Evolutionary conservation across 2,888 invertebrate genomes (phyloP), one percentile per base, ranked within the genome.

Genomic region (Biston betularia): DNA sequence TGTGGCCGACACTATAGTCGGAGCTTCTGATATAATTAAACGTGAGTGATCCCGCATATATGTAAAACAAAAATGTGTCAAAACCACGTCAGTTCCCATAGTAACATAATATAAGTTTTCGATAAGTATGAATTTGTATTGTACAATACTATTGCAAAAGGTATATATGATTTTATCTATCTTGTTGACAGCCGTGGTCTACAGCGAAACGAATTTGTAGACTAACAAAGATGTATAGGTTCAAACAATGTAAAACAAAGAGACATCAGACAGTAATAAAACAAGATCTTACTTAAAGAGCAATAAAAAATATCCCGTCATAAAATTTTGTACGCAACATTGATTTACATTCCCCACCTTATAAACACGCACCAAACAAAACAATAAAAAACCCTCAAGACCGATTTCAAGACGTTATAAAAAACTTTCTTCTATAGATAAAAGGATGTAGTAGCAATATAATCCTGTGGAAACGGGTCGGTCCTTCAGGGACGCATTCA

Each of bases 361-460:
- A 68, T 68, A 68, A 68, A 68, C 64, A 62, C 61, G 56, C 40
- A 50, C 63, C 67, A 63, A 67, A 67, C 67, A 63, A 63, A 68
- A 63, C 67, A 63, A 68, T 68, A 68, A 63, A 67, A 65, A 70
- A 64, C 68, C 66, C 63, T 69, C 65, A 68, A 65, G 67, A 68
- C 65, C 66, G 57, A 68, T 68, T 71, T 68, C 69, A 71, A 62
- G 52, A 49, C 67, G 68, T 71, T 65, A 66, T 71, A 73, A 71
- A 73, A 73, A 71, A 63, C 66, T 69, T 66, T 64, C 48, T 49
- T 67, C 69, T 69, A 71, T 66, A 70, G 66, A 69, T 68, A 72
- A 68, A 71, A 48, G 65, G 65, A 66, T 69, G 67, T 73, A 69
- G 69, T 68, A 64, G 64, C 68, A 63, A 65, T 71, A 71, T 70